Conservation (phyloP, 2,113 vertebrate genomes). For the Cromileptes altivelis region DNA sequence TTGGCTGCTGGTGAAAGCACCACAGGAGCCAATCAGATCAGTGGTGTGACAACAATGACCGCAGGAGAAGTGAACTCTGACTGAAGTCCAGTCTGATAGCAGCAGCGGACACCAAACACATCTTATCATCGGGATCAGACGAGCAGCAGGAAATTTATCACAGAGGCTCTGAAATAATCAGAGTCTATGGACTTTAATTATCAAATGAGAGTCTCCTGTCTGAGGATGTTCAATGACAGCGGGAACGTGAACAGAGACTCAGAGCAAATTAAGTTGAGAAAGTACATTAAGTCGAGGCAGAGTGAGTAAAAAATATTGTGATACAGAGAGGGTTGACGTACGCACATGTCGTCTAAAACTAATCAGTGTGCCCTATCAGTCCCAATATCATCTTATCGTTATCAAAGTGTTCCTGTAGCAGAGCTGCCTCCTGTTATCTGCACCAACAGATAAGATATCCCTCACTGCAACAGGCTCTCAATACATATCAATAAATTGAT, state of each 20-base stretch:
- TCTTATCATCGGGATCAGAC: constrained; percentile 46
- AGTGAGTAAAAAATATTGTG: background rate
- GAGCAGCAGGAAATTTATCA: background rate
- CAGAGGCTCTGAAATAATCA: background rate
- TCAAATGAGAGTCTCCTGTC: too few relatives aligned
- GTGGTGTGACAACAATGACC: constrained; percentile 54
- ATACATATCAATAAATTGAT: background rate
- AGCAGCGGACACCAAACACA: background rate
- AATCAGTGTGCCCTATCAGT: background rate
- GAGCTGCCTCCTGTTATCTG: background rate
- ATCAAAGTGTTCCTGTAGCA: background rate
- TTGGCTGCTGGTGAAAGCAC: constrained; percentile 64
- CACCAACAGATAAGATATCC: background rate
- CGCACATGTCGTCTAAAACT: background rate
- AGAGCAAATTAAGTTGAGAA: background rate
- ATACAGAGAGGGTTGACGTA: background rate
- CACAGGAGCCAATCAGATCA: constrained; percentile 56
- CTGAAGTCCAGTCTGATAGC: constrained; percentile 80
- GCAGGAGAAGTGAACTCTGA: constrained; percentile 19
- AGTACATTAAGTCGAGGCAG: background rate
- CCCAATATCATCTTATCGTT: constrained; percentile 4
- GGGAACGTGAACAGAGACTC: background rate
- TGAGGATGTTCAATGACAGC: background rate
- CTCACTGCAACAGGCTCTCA: background rate
- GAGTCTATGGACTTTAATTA: too few relatives aligned